Conservation (phyloP, 2,113 vertebrate species). For the Ptilorrhoa leucosticta region DNA sequence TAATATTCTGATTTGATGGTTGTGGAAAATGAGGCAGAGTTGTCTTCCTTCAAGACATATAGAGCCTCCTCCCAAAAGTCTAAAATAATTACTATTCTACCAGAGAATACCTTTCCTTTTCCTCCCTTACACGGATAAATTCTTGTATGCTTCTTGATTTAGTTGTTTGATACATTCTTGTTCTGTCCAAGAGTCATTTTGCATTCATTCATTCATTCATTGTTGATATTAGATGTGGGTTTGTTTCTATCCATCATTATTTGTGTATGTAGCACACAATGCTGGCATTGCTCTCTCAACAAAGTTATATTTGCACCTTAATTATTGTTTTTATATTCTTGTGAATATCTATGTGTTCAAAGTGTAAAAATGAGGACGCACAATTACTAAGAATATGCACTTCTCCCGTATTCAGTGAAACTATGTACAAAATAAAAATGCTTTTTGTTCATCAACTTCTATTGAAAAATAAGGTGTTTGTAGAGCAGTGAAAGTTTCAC, state of each 20-base stretch:
- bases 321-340: not conserved
- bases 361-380: not conserved
- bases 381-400: not conserved
- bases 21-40: not conserved
- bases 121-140: not conserved
- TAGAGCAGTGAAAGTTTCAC: conserved; percentile 19
- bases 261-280: not conserved
- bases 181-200: not conserved
- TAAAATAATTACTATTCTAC: not conserved
- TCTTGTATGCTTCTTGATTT: not conserved
- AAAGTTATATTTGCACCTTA: not conserved
- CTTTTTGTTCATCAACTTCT: not conserved
- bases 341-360: not conserved
- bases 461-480: conserved; percentile 14
- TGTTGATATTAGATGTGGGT: not conserved
- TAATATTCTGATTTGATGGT: not conserved
- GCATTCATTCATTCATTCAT: not conserved
- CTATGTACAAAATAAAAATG: not conserved
- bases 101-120: not conserved
- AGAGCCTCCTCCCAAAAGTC: accelerated
- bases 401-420: not conserved
- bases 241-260: not conserved
- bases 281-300: not conserved
- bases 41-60: not conserved
- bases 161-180: not conserved